Conservation (phyloP, 1,140 invertebrate species). For the Aricia agestis region DNA sequence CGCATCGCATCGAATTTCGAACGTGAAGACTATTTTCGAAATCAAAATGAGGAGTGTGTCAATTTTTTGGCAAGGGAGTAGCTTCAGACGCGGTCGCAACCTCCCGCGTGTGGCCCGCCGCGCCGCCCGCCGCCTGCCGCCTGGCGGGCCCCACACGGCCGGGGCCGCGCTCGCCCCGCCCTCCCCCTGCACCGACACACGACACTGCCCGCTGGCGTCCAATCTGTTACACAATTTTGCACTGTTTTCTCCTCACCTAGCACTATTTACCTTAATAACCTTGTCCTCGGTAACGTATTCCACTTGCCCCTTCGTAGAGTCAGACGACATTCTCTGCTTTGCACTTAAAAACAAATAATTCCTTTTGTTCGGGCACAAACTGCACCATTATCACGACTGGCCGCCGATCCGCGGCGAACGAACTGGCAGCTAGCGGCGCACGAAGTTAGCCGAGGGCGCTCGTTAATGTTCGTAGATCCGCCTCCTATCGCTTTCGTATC, state of each 20-base stretch:
- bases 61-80: constrained; percentile 69
- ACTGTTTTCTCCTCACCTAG: constrained; percentile 42
- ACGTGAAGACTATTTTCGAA: neutral
- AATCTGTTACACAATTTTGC: constrained; percentile 71
- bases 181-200: constrained; percentile 72
- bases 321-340: constrained; percentile 74
- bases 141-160: constrained; percentile 69
- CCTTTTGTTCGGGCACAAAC: constrained; percentile 63
- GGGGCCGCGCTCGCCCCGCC: constrained; percentile 71
- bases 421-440: constrained; percentile 45
- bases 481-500: constrained; percentile 68
- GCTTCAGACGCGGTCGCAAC: constrained; percentile 69
- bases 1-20: neutral
- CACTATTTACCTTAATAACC: constrained; percentile 64
- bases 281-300: constrained; percentile 73
- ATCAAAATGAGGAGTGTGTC: constrained; percentile 41
- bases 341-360: constrained; percentile 59
- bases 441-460: constrained; percentile 45
- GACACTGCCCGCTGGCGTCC: constrained; percentile 69
- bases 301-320: constrained; percentile 66
- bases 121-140: constrained; percentile 60
- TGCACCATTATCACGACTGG: constrained; percentile 71
- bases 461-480: constrained; percentile 68
- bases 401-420: constrained; percentile 69
- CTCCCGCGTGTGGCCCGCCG: constrained; percentile 70